Conservation (phyloP, 2,888 invertebrate species). For the Hirudinaria manillensis region DNA sequence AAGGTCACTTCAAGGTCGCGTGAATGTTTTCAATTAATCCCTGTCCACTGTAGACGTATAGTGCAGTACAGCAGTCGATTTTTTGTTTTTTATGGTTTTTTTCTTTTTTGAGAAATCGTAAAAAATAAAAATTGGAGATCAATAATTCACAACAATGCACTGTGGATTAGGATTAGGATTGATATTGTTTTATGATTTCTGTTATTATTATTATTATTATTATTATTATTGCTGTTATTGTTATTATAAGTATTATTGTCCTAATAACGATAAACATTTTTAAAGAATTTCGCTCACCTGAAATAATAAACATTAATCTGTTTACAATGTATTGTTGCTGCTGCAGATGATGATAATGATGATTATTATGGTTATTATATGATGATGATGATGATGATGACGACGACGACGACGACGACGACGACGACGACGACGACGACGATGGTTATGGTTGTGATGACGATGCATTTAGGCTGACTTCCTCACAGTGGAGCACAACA, state of each 20-base stretch:
- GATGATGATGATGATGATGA: slow-evolving; percentile 24
- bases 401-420: slow-evolving; percentile 4
- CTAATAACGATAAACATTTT: too few species aligned
- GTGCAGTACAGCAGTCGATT: neutral
- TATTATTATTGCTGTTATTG: neutral
- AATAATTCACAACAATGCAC: too few species aligned
- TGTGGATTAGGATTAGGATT: too few species aligned
- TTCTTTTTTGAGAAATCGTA: too few species aligned
- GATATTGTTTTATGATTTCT: too few species aligned
- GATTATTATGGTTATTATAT: neutral
- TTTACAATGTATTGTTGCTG: too few species aligned
- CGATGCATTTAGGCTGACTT: slow-evolving; percentile 40
- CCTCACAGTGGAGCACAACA: slow-evolving; percentile 42
- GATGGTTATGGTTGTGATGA: neutral
- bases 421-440: slow-evolving; percentile 10
- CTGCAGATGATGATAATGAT: neutral
- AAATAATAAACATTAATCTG: too few species aligned
- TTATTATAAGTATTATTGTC: too few species aligned
- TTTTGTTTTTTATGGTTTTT: too few species aligned
- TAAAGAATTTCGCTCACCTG: too few species aligned
- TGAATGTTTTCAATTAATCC: slow-evolving; percentile 7
- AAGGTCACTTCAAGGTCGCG: slow-evolving; percentile 35
- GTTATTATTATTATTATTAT: neutral
- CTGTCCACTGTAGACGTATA: neutral
- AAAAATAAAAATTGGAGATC: too few species aligned